These are phyloP conservation scores for Temnothorax nylanderi DNA, from an alignment of 1,140 invertebrate genomes.

Conservation along the genomic window DNA sequence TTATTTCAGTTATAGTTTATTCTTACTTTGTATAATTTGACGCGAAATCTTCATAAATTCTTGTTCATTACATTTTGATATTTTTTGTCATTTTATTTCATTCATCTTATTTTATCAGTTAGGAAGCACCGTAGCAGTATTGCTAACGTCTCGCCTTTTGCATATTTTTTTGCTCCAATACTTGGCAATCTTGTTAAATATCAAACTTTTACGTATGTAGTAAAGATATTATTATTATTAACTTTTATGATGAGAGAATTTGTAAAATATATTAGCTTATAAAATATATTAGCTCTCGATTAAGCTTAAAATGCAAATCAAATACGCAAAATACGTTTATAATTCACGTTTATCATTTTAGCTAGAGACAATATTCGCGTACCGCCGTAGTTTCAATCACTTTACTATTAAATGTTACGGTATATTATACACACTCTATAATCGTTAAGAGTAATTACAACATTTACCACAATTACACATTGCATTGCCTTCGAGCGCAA, in stretches of 20 bases:
- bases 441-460: constrained; percentile 7
- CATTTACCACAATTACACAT: neutral
- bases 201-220: neutral
- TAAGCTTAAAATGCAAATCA: neutral
- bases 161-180: neutral
- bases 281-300: neutral
- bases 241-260: neutral
- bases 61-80: neutral
- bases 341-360: neutral
- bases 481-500: neutral
- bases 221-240: neutral
- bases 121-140: neutral
- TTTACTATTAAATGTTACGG: neutral
- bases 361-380: neutral
- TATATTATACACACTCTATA: neutral
- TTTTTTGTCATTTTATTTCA: neutral
- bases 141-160: neutral
- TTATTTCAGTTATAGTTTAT: neutral
- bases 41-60: neutral
- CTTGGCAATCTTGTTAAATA: neutral
- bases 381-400: neutral
- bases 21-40: neutral
- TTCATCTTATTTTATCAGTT: neutral
- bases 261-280: neutral
- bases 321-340: neutral